A percentile compares a stretch with the other conserved stretches of the same genome.
phyloP scores from a whole-genome alignment of 2,888 invertebrate species.

The Carpatolechia fugitivella region DNA sequence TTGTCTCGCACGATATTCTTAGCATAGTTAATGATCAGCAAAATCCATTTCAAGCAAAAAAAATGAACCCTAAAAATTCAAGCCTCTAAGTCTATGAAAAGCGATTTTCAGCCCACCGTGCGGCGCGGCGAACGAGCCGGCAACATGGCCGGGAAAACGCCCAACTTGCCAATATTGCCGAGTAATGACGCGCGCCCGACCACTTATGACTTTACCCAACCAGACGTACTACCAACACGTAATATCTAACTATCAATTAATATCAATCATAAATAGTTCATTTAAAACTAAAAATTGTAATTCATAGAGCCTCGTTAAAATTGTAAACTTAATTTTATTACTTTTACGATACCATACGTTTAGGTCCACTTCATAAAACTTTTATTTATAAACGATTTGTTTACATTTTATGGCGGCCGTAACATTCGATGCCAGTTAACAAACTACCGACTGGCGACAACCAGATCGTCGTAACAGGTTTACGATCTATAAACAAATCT shows the following conservation, averaged over 20 bases:
- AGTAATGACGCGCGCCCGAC: conserved; percentile 64
- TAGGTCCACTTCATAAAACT: conserved; percentile 48
- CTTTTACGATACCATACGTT: conserved; percentile 1
- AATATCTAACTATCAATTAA: too few species aligned
- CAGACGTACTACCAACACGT: neutral
- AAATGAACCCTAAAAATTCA: too few species aligned
- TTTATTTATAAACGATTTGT: conserved; percentile 68
- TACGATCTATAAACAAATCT: conserved; percentile 76
- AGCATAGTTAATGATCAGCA: too few species aligned
- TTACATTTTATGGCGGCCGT: conserved; percentile 63
- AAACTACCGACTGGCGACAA: conserved; percentile 67
- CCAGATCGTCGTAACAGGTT: conserved; percentile 66
- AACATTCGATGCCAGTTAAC: conserved; percentile 68
- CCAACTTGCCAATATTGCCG: conserved; percentile 71
- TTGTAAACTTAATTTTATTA: neutral
- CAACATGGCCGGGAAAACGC: conserved; percentile 53
- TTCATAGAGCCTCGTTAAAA: neutral
- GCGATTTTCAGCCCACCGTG: too few species aligned
- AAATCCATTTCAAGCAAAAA: too few species aligned
- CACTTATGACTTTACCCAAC: conserved; percentile 43
- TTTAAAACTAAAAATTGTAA: neutral
- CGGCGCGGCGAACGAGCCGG: conserved; percentile 28
- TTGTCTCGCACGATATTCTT: too few species aligned
- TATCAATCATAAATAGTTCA: too few species aligned
- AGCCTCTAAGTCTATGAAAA: too few species aligned